These are phyloP conservation scores for Resseliella maxima DNA, from an alignment of 2,888 invertebrate species.

Conservation along the genomic window DNA sequence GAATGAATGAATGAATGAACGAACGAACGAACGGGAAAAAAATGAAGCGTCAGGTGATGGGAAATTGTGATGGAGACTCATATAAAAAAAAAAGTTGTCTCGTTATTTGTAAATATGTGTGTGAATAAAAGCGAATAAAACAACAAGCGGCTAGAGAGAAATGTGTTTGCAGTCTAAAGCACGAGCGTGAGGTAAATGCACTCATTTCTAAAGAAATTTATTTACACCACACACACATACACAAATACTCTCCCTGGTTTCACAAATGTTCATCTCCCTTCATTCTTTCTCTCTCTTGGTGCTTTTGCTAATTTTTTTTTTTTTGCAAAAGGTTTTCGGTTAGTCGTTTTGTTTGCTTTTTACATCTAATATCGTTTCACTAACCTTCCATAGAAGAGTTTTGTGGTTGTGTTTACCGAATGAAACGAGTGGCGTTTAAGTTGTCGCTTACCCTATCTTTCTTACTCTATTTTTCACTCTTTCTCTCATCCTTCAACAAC, in stretches of 20 bases:
- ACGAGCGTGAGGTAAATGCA: conserved; percentile 27
- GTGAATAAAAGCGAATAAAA: background rate
- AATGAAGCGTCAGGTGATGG: background rate
- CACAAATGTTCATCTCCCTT: background rate
- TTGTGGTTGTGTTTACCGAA: conserved; percentile 26
- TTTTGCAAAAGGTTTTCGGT: background rate
- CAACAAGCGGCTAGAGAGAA: background rate
- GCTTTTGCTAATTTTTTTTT: background rate
- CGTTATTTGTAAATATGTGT: conserved; percentile 8
- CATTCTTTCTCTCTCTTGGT: background rate
- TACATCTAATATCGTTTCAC: conserved; percentile 12
- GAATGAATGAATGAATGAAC: background rate
- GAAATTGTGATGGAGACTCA: background rate
- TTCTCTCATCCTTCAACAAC: background rate
- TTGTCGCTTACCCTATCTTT: conserved; percentile 22
- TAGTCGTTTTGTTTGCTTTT: conserved; percentile 41
- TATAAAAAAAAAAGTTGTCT: conserved; percentile 46
- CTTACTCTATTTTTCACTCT: background rate
- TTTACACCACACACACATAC: conserved; percentile 5
- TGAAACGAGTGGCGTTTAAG: background rate
- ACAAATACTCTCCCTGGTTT: background rate
- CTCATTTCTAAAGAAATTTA: conserved; percentile 25
- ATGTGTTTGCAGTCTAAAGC: conserved; percentile 36
- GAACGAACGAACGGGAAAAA: background rate
- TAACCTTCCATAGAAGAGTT: background rate